Evolutionary conservation across 1,140 invertebrate genomes (phyloP), one percentile per base, ranked within the genome.

Genomic region (Notospermus geniculatus): DNA sequence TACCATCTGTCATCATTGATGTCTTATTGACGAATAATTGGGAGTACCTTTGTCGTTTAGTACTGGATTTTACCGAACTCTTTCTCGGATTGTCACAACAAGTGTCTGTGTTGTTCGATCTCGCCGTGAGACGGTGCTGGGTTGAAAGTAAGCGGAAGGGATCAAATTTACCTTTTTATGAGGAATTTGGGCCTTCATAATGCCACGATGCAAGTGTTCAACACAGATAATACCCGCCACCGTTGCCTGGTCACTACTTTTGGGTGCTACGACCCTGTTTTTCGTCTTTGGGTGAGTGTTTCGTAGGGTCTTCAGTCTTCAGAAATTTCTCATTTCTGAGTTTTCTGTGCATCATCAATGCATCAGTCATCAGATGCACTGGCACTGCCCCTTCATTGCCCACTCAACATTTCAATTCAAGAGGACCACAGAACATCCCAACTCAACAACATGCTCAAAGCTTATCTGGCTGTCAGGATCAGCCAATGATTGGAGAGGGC

Each of bases 251-350:
- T 88, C 88, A 65, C 85, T 98, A 73, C 85, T 98, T 68, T 84
- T 97, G 73, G 87, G 87, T 73, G 91, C 93, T 66, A 96, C 94
- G 68, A 88, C 88, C 73, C 86, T 94, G 68, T 98, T 97, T 87
- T 97, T 96, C 85, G 92, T 90, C 83, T 96, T 92, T 84, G 92
- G 94, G 93, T 96, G 86, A 95, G 92, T 93, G 39, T 55, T 55
- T 69, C 17, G 11, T 13, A 54, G 28, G 59, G 11, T 63, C 25
- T 43, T 9, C 23, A 25, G n/a, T n/a, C n/a, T n/a, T n/a, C n/a
- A n/a, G n/a, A n/a, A n/a, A n/a, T n/a, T n/a, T n/a, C n/a, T n/a
- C n/a, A n/a, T n/a, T n/a, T n/a, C n/a, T n/a, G n/a, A n/a, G n/a
- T n/a, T n/a, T n/a, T n/a, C n/a, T n/a, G n/a, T n/a, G n/a, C n/a